Evolutionary conservation across 2,113 vertebrate genomes (phyloP).

Genomic region (Symphodus melops): DNA sequence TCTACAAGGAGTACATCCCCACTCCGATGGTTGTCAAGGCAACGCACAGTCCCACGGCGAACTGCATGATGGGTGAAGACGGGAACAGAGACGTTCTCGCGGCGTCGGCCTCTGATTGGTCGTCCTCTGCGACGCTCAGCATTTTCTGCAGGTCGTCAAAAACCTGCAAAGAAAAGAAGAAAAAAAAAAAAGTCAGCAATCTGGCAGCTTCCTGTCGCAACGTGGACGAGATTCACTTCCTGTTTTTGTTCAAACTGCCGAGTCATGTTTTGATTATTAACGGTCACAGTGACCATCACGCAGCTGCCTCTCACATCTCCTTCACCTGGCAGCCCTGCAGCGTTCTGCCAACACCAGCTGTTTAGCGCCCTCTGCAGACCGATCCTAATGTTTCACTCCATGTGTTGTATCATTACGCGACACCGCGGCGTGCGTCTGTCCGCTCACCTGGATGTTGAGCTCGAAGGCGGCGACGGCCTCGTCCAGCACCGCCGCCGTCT

Average conservation of each 20-base stretch:
- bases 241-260: background rate
- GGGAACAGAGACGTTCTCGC: background rate
- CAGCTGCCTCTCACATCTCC: too few relatives aligned
- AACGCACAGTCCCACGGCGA: conserved; percentile 71
- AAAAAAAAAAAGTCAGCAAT: background rate
- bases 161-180: conserved; percentile 62
- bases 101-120: background rate
- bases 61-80: conserved; percentile 40
- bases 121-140: conserved; percentile 57
- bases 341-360: too few relatives aligned
- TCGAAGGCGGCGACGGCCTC: conserved; percentile 90
- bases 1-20: conserved; percentile 65
- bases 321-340: too few relatives aligned
- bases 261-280: background rate
- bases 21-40: conserved; percentile 69
- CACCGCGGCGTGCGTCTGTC: too few relatives aligned
- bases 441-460: conserved; percentile 84
- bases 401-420: too few relatives aligned
- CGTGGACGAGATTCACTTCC: conserved; percentile 30
- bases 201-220: background rate
- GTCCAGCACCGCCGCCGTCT: conserved; percentile 80
- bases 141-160: conserved; percentile 85
- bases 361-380: too few relatives aligned
- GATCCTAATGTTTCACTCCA: too few relatives aligned
- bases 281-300: too few relatives aligned